Conservation (phyloP, 2,888 invertebrate genomes). For the Mythimna ferrago region DNA sequence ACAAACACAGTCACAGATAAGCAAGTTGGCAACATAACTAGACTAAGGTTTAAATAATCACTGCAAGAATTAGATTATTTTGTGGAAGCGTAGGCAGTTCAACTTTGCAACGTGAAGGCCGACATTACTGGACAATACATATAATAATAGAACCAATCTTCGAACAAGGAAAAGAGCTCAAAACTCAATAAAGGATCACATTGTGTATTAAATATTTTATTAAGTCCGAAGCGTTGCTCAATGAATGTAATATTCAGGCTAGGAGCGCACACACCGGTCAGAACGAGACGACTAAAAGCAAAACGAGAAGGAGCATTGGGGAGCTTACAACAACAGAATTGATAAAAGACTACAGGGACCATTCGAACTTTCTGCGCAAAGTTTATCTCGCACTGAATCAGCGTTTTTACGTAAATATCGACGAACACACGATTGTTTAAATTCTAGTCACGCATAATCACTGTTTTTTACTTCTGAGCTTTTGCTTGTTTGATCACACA, state of each 20-base stretch:
- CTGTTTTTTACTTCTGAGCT: slow-evolving; percentile 46
- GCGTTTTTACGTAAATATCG: slow-evolving; percentile 42
- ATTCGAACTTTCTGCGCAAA: slow-evolving; percentile 59
- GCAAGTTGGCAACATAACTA: slow-evolving; percentile 76
- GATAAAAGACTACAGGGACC: slow-evolving; percentile 64
- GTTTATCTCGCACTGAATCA: slow-evolving; percentile 49
- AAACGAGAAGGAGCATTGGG: slow-evolving; percentile 68
- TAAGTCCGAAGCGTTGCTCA: slow-evolving; percentile 70
- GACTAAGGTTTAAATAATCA: slow-evolving; percentile 65
- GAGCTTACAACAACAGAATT: slow-evolving; percentile 72
- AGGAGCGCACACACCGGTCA: slow-evolving; percentile 63
- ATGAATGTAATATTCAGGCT: slow-evolving; percentile 76
- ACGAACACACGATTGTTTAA: slow-evolving; percentile 40
- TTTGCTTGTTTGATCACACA: slow-evolving; percentile 48
- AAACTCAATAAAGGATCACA: slow-evolving; percentile 53
- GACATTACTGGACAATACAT: slow-evolving; percentile 53
- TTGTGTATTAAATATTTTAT: slow-evolving; percentile 67
- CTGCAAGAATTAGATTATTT: slow-evolving; percentile 69
- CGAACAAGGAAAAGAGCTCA: slow-evolving; percentile 23
- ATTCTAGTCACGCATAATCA: slow-evolving; percentile 50
- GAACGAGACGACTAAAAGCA: slow-evolving; percentile 68
- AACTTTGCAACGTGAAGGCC: slow-evolving; percentile 66
- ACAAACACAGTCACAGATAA: slow-evolving; percentile 80
- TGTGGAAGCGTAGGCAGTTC: slow-evolving; percentile 55
- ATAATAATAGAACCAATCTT: slow-evolving; percentile 40